phyloP scores from a whole-genome alignment of 2,888 invertebrate genomes.

The Sphaerophoria taeniata region DNA sequence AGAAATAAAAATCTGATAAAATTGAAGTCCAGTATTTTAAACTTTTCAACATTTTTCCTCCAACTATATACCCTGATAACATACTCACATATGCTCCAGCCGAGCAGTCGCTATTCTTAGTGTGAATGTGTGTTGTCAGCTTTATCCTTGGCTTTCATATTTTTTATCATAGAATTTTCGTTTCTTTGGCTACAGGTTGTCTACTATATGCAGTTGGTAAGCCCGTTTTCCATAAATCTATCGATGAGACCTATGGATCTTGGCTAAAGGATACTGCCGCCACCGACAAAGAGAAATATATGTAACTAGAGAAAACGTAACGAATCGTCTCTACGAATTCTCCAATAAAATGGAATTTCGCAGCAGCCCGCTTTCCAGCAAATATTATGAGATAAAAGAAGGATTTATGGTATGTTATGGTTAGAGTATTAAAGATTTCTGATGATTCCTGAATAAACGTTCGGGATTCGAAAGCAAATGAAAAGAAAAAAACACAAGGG shows the following conservation, averaged over 20 bases:
- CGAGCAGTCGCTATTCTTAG: slow-evolving; percentile 4
- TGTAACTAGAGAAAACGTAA: slow-evolving; percentile 91
- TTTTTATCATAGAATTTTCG: slow-evolving; percentile 32
- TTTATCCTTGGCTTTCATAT: slow-evolving; percentile 65
- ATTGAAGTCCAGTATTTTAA: not conserved
- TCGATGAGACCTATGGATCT: slow-evolving; percentile 90
- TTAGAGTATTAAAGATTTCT: slow-evolving; percentile 36
- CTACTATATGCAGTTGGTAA: slow-evolving; percentile 96
- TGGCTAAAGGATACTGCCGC: slow-evolving; percentile 91
- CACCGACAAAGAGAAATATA: slow-evolving; percentile 87
- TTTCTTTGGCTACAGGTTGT: slow-evolving; percentile 86
- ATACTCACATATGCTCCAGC: slow-evolving; percentile 22
- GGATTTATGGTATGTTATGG: slow-evolving; percentile 82
- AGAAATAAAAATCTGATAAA: not conserved
- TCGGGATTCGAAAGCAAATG: slow-evolving; percentile 9
- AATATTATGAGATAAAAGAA: slow-evolving; percentile 80
- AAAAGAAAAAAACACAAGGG: not conserved
- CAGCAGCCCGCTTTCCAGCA: slow-evolving; percentile 84
- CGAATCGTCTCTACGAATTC: slow-evolving; percentile 90
- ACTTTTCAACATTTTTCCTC: not conserved
- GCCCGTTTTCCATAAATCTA: slow-evolving; percentile 93
- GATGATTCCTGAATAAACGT: slow-evolving; percentile 50
- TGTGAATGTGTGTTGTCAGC: slow-evolving; percentile 63
- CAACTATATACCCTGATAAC: not conserved
- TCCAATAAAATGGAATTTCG: slow-evolving; percentile 88